Evolutionary conservation across 2,113 vertebrate genomes (phyloP), one percentile per base, ranked within the genome.

Genomic region (Grammomys surdaster): DNA sequence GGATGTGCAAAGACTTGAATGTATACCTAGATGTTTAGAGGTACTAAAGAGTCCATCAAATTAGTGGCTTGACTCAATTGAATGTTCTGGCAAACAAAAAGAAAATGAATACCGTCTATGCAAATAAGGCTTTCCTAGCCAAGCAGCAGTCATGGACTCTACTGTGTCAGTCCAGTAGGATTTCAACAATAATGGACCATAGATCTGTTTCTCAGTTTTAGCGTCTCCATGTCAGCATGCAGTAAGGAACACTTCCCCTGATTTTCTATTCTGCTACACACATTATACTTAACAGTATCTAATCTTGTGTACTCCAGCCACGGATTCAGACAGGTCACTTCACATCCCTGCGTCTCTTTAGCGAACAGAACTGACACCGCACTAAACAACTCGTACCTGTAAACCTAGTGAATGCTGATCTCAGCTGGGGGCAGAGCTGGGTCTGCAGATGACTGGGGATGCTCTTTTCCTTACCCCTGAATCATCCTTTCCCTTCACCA

Each of bases 1-100:
- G 65, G 67, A 19, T 33, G 13, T 77, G 24, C 78, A 94, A 90
- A 76, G 48, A 72, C 26, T 58, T 58, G 48, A 33, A n/a, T 40
- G 24, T 33, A 20, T 20, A 33, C 16, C 48, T 58, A 43, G 20
- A 33, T 33, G 51, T 60, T 24, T 65, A 56, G 65, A 11, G 33
- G 11, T 73, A 81, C 0, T 9, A 60, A 88, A 31, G 24, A 73
- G 22, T 36, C n/a, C 24, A 70, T 86, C 46, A 58, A 43, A 26
- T 75, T n/a, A 88, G 54, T 40, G 33, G 33, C 14, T 56, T 85
- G 48, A 82, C 11, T 5, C 11, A 1, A 46, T 17, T 7, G 0
- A 33, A 90, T 48, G 31, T 82, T 89, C 58, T 73, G 67, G 60
- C 12, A 89, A 94, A 73, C 36, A 40, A 88, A 67, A 26, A 95